Evolutionary conservation across 2,797 vertebrate species (phyloP).

Genomic region (Halcyon badia): DNA sequence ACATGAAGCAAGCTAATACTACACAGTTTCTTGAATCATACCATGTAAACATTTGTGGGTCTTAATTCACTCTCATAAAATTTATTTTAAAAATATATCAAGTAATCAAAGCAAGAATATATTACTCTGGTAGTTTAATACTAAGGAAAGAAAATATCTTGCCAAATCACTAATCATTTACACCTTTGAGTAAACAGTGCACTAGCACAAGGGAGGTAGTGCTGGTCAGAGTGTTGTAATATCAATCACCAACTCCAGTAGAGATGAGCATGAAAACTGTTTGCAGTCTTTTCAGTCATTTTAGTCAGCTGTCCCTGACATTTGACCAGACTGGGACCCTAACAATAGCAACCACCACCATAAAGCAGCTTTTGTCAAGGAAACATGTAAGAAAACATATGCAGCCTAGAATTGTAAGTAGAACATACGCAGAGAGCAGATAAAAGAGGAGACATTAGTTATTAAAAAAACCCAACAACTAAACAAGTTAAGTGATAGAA

Average conservation of each 20-base stretch:
- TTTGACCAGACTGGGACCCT: neutral
- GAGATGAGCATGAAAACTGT: neutral
- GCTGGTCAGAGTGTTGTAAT: neutral
- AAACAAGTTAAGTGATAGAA: neutral
- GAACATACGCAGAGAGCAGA: neutral
- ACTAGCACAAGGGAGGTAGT: too few species aligned
- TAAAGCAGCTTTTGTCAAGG: neutral
- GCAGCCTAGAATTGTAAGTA: neutral
- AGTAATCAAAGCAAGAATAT: neutral
- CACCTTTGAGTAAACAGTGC: neutral
- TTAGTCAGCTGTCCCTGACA: neutral
- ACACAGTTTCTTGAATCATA: neutral
- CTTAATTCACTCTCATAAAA: neutral
- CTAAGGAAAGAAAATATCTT: neutral
- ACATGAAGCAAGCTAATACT: neutral
- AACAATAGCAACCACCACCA: neutral
- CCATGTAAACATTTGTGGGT: neutral
- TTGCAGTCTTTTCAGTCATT: neutral
- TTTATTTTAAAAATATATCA: neutral
- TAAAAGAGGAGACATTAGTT: neutral
- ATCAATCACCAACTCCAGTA: accelerated
- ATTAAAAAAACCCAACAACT: neutral
- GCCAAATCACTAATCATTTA: neutral
- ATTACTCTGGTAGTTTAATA: neutral
- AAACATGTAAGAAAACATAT: neutral